Evolutionary conservation across 2,888 invertebrate species (phyloP).

Genomic region (Theretra japonica): DNA sequence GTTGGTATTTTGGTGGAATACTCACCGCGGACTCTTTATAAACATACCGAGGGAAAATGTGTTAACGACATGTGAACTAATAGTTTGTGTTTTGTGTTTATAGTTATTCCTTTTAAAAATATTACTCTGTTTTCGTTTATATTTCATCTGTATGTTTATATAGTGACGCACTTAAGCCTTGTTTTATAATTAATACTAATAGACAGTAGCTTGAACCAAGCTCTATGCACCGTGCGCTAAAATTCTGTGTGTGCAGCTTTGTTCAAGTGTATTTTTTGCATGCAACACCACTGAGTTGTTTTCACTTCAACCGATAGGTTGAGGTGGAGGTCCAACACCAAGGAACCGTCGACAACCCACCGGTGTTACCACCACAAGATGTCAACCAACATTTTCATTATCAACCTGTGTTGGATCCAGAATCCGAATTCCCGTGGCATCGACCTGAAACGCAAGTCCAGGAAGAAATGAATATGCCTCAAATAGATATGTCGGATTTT

Average conservation of each 20-base stretch:
- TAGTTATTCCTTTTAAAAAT: not conserved
- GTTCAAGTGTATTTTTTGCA: slow-evolving; percentile 74
- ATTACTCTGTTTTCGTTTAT: not conserved
- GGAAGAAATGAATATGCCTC: slow-evolving; percentile 8
- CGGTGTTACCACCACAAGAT: slow-evolving; percentile 60
- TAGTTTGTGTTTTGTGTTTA: slow-evolving; percentile 23
- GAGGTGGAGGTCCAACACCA: slow-evolving; percentile 55
- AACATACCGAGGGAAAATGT: slow-evolving; percentile 60
- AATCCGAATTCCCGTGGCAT: slow-evolving; percentile 81
- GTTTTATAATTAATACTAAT: slow-evolving; percentile 53
- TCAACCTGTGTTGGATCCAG: slow-evolving; percentile 67
- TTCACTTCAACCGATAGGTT: slow-evolving; percentile 80
- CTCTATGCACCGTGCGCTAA: slow-evolving; percentile 63
- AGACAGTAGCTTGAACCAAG: slow-evolving; percentile 68
- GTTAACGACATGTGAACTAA: not conserved
- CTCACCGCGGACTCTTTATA: slow-evolving; percentile 62
- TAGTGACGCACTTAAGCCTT: slow-evolving; percentile 47
- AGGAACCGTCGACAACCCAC: slow-evolving; percentile 57
- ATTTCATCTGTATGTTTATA: slow-evolving; percentile 69
- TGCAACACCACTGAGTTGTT: slow-evolving; percentile 74
- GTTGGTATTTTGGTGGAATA: slow-evolving; percentile 84
- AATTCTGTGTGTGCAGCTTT: slow-evolving; percentile 66
- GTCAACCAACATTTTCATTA: slow-evolving; percentile 62
- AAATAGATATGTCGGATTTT: slow-evolving; percentile 62
- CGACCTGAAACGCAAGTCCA: slow-evolving; percentile 63